Conservation (phyloP, 1,140 invertebrate genomes). For the Ceratosolen solmsi region DNA sequence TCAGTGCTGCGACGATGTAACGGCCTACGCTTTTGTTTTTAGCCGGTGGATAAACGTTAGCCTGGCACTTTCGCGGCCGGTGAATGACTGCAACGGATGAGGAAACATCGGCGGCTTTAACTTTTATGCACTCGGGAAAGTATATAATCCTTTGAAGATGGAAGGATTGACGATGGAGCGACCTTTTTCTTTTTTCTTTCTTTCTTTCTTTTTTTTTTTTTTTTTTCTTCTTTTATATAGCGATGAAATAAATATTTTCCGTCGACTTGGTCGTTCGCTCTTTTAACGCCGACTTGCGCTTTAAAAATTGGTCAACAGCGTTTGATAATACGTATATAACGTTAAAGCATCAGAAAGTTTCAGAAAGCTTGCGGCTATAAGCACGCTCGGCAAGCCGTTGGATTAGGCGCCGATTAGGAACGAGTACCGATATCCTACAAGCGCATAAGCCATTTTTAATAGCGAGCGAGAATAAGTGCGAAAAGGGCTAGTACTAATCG, state of each 20-base stretch:
- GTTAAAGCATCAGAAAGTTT: too few species aligned
- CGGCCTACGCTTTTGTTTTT: constrained; percentile 34
- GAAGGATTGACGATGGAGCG: constrained; percentile 17
- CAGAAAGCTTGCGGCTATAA: too few species aligned
- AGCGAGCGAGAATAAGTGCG: background rate
- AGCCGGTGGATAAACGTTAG: background rate
- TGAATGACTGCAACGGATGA: constrained; percentile 44
- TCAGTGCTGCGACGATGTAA: background rate
- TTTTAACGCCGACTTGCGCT: background rate
- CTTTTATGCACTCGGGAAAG: constrained; percentile 48
- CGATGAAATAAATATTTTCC: background rate
- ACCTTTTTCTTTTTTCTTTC: too few species aligned
- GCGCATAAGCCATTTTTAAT: background rate
- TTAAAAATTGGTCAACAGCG: background rate
- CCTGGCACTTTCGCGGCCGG: background rate
- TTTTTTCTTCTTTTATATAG: constrained; percentile 2
- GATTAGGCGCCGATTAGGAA: too few species aligned
- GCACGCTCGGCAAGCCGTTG: too few species aligned
- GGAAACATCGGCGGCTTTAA: constrained; percentile 25
- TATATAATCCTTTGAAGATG: constrained; percentile 47
- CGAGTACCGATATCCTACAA: too few species aligned
- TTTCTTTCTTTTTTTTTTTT: too few species aligned
- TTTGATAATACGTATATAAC: background rate
- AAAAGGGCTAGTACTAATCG: background rate
- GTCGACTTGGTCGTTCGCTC: background rate